These are phyloP conservation scores for Dolichopus griseipennis DNA, from an alignment of 2,888 invertebrate species.

Conservation along the genomic window DNA sequence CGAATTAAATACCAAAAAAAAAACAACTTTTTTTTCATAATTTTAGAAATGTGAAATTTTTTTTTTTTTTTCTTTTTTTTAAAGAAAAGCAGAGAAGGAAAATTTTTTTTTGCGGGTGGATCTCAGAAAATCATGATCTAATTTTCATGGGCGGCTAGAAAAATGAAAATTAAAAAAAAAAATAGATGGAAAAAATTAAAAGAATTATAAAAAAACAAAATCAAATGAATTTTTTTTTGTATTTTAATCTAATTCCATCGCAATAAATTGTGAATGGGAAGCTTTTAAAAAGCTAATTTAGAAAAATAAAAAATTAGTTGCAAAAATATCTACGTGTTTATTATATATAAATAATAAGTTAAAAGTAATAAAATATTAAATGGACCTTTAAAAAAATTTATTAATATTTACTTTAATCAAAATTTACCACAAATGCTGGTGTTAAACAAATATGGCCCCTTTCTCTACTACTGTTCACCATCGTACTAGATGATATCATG, in stretches of 20 bases:
- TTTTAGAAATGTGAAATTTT: not conserved
- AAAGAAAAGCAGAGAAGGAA: not conserved
- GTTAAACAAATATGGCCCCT: too few species aligned
- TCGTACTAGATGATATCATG: too few species aligned
- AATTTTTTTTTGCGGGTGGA: not conserved
- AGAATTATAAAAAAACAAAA: not conserved
- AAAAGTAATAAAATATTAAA: too few species aligned
- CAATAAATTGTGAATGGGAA: not conserved
- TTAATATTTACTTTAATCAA: too few species aligned
- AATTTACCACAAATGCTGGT: too few species aligned
- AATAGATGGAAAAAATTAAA: not conserved
- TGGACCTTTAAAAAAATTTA: too few species aligned
- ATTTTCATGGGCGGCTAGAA: conserved; percentile 2
- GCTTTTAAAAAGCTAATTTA: not conserved
- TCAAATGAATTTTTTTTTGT: too few species aligned
- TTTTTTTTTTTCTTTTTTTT: not conserved
- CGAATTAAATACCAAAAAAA: too few species aligned
- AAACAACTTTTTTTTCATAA: not conserved
- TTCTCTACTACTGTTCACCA: too few species aligned
- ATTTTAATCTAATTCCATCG: not conserved
- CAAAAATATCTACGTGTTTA: too few species aligned
- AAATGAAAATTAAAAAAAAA: not conserved
- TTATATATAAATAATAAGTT: too few species aligned
- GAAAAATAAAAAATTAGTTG: too few species aligned
- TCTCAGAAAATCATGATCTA: not conserved